Evolutionary conservation across 2,797 vertebrate genomes (phyloP), one percentile per base, ranked within the genome.

Genomic region (Silurus aristotelis): DNA sequence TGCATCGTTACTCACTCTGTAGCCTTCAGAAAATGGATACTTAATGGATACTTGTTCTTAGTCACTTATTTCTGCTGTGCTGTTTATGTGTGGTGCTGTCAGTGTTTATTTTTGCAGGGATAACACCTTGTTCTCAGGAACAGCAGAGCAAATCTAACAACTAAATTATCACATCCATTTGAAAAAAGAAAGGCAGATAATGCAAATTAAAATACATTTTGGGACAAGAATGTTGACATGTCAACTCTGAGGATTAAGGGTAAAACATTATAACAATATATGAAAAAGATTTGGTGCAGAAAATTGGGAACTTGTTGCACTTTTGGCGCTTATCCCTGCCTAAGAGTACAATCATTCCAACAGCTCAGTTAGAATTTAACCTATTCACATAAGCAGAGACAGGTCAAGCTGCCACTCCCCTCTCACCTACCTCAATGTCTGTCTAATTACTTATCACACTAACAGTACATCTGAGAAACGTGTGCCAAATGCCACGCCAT

Each of bases 61-160:
- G 64, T 80, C 43, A 46, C 5, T 52, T 43, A 43, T 66, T 80
- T 31, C 7, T 48, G 20, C 43, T 52, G 60, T 64, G 60, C 38
- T 93, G 94, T 92, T 93, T 91, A 92, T 89, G 83, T 90, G 91
- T 87, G 85, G 88, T 83, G 89, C 91, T 91, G 90, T 90, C 22
- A 8, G 70, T 90, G 91, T 93, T 94, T 93, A 94, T 94, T 94
- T 87, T 93, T 89, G 83, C 83, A 55, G 80, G 89, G 86, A 75
- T 68, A 27, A 86, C 73, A 22, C 19, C 71, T 73, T 52, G n/a
- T 73, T n/a, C 85, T 87, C 89, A 61, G 82, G 22, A 87, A 87
- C 8, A 78, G 86, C 87, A 86, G 20, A 83, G 27, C 13, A 17
- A 9, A 48, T 55, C 72, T 17, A 25, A 27, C 55, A 55, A 56